phyloP scores from a whole-genome alignment of 2,113 vertebrate genomes.

The Hippocampus guttulatus region DNA sequence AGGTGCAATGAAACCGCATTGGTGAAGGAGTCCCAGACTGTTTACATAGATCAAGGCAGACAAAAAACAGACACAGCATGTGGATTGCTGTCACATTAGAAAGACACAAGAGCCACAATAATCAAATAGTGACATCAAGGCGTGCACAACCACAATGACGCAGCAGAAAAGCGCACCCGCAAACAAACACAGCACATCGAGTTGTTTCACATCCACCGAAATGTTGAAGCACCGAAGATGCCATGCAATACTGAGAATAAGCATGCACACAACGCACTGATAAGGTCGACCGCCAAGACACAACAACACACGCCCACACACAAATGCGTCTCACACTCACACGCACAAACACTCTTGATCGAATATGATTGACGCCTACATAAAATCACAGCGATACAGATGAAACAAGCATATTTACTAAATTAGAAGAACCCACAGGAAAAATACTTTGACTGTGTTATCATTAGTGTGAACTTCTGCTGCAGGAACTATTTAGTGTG shows the following conservation, averaged over 20 bases:
- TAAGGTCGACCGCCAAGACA: conserved; percentile 18
- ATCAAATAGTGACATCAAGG: conserved; percentile 46
- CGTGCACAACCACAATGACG: conserved; percentile 32
- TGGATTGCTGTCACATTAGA: conserved; percentile 33
- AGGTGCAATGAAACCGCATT: conserved; percentile 53
- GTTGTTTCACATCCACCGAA: neutral
- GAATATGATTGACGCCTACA: conserved; percentile 34
- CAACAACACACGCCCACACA: conserved; percentile 25
- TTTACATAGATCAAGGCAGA: conserved; percentile 52
- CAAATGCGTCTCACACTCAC: conserved; percentile 9
- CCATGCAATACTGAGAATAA: conserved; percentile 29
- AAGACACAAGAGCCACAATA: conserved; percentile 44
- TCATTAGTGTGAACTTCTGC: conserved; percentile 37
- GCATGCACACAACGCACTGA: conserved; percentile 52
- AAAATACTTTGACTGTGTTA: conserved; percentile 58
- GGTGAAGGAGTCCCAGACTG: conserved; percentile 56
- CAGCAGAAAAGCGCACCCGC: conserved; percentile 8
- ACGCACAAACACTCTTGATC: conserved; percentile 11
- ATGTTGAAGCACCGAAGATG: conserved; percentile 11
- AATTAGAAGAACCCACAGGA: conserved; percentile 75
- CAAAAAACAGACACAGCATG: conserved; percentile 53
- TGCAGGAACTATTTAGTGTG: conserved; percentile 25
- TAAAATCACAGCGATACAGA: conserved; percentile 58
- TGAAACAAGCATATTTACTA: conserved; percentile 64
- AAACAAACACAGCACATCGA: conserved; percentile 22